Evolutionary conservation across 2,888 invertebrate genomes (phyloP), one percentile per base, ranked within the genome.

Genomic region (Cylindroiulus punctatus): DNA sequence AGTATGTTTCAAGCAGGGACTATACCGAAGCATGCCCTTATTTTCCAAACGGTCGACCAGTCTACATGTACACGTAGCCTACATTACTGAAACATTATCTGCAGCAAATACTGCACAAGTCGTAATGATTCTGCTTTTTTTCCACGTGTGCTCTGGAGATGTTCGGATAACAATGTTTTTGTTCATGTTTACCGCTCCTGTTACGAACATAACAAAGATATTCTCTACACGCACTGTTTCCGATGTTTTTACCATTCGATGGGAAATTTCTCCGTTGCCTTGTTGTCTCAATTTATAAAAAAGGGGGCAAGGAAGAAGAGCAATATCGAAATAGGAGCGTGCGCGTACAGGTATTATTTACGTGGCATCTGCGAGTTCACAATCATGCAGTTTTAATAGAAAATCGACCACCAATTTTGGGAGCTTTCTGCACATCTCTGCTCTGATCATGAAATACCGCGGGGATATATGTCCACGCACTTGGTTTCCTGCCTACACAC

Each of bases 361-460:
- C 76, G 76, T 22, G 14, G 76, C 76, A 76, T 76, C 76, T 76
- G 76, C 76, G 30, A 26, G 76, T 76, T 76, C 76, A 30, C 76
- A 76, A 22, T 76, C 76, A 76, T 76, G 76, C 76, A 76, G 76
- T 76, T 76, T 76, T 76, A 76, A 76, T 76, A 76, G 76, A 76
- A 76, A 76, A 76, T 76, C 76, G 76, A 76, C 76, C 76, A 76
- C 76, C 76, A 76, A 76, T 76, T 30, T 76, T 30, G 26, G 30
- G 14, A 30, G 76, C 1, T 76, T 76, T 76, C n/a, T n/a, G 76
- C 14, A 76, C 76, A 76, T 76, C 76, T 76, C 30, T 8, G 76
- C 30, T 26, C 76, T 12, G 30, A 76, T 14, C 76, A 76, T 76
- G 26, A 26, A 30, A 76, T 30, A 76, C 30, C 76, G 2, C 12